Percentiles rank a stretch among this genome's conserved stretches.
phyloP scores from a whole-genome alignment of 2,113 vertebrate species.

The Calcarius ornatus region DNA sequence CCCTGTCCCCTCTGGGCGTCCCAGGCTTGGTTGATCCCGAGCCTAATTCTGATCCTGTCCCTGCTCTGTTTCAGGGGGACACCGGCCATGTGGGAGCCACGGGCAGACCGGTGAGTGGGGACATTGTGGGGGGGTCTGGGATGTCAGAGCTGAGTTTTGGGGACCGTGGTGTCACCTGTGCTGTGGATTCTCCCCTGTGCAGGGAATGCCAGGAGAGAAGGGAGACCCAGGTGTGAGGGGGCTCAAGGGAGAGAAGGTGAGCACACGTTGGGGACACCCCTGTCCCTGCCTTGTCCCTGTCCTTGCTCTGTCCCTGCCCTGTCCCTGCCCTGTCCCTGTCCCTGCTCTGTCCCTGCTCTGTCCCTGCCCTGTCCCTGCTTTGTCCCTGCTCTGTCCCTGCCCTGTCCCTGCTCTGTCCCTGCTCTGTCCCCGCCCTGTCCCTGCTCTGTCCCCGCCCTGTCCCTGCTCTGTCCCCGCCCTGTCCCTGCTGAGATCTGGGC shows the following conservation, averaged over 20 bases:
- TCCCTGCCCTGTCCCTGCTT: not conserved
- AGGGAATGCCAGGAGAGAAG: conserved; percentile 74
- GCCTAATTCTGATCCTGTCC: not conserved
- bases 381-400: too few species aligned
- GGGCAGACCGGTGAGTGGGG: conserved; percentile 80
- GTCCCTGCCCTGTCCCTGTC: not conserved
- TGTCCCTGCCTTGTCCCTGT: not conserved
- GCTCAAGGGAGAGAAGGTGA: conserved; percentile 81
- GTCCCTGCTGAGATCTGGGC: not conserved
- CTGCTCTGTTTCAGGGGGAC: conserved; percentile 75
- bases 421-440: too few species aligned
- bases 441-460: too few species aligned
- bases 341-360: rapidly evolving
- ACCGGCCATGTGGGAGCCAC: conserved; percentile 74
- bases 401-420: too few species aligned
- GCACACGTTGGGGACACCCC: rapidly evolving
- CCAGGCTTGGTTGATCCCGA: rapidly evolving
- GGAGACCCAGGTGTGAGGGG: conserved; percentile 78
- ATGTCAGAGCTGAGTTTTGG: rapidly evolving
- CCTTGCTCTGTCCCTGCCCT: rapidly evolving
- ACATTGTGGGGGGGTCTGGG: not conserved
- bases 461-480: too few species aligned
- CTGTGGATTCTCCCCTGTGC: not conserved
- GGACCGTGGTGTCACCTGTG: not conserved
- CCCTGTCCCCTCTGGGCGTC: rapidly evolving